phyloP scores from a whole-genome alignment of 2,797 vertebrate species.

The Loris lydekkerianus region DNA sequence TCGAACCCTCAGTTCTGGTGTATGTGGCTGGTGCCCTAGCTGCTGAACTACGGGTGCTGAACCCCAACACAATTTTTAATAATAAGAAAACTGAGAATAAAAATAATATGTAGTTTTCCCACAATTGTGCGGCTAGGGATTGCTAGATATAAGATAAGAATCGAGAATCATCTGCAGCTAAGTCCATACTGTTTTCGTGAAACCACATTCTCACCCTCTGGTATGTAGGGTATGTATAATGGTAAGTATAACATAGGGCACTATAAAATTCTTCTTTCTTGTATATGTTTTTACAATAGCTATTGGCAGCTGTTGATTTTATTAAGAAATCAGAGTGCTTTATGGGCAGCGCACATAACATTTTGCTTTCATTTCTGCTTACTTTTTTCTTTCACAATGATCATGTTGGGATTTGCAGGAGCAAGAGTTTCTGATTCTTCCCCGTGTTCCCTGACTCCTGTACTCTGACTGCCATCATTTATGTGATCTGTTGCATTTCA shows the following conservation, averaged over 20 bases:
- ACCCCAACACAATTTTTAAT: background rate
- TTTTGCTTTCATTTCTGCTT: conserved; percentile 7
- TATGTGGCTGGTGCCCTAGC: too few relatives aligned
- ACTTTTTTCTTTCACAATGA: background rate
- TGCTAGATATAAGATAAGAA: background rate
- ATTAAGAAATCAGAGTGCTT: background rate
- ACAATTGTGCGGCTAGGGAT: background rate
- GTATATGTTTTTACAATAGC: background rate
- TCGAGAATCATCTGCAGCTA: background rate
- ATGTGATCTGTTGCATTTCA: conserved; percentile 27
- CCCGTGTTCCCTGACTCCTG: background rate
- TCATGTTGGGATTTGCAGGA: background rate
- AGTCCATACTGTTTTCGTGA: background rate
- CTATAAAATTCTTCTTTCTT: background rate
- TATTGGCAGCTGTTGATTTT: conserved; percentile 25
- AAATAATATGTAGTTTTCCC: background rate
- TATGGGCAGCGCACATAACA: background rate
- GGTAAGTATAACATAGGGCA: background rate
- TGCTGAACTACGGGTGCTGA: too few relatives aligned
- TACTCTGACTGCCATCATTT: background rate
- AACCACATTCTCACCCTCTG: background rate
- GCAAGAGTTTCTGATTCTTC: background rate
- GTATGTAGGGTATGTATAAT: background rate
- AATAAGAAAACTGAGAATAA: conserved; percentile 42
- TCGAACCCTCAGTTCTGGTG: too few relatives aligned